Base-by-base conservation (phyloP, 2,797 vertebrate genomes). In the Fundulus diaphanus region DNA sequence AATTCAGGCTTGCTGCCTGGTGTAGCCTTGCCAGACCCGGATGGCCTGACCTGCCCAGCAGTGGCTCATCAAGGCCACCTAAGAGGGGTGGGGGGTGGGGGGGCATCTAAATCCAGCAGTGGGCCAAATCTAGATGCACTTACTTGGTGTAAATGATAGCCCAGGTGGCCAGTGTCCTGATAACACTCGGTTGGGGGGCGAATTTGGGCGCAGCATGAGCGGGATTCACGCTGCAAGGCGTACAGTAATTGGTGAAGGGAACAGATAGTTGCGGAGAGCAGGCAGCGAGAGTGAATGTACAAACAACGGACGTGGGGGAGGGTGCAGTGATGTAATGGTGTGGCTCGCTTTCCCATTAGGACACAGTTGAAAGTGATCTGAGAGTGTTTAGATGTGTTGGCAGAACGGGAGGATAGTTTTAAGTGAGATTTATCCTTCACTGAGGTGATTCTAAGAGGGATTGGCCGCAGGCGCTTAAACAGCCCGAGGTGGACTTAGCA, bases 341-440 rank as follows among this genome's bases (percentile, higher is more conserved):
- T 86, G 81, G 87, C 85, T 87, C 63, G 77, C 86, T 82, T 89
- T 72, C 77, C 85, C 82, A 83, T 87, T 80, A 89, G 89, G 84
- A 89, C 69, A 77, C 80, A 82, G 91, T 85, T 90, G 84, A 92
- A 91, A 90, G 91, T 85, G 90, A 92, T 90, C 84, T 76, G 83
- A 83, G 80, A 72, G 80, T 85, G 89, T 92, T 92, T 91, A 88
- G 87, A 86, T 83, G 86, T 85, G 86, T 84, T 89, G 88, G 90
- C 88, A 86, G 85, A 90, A 88, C 1, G 7, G 77, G 77, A 78
- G 90, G 91, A 72, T 81, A 79, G 89, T 87, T 93, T 80, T 92
- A 93, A 93, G 88, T 93, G 89, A 93, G 93, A 91, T 90, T 93
- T 93, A 90, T 92, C 81, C 52, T 73, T 54, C 75, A 73, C 80